Conservation (phyloP, 2,888 invertebrate species). For the Malacosoma neustria region DNA sequence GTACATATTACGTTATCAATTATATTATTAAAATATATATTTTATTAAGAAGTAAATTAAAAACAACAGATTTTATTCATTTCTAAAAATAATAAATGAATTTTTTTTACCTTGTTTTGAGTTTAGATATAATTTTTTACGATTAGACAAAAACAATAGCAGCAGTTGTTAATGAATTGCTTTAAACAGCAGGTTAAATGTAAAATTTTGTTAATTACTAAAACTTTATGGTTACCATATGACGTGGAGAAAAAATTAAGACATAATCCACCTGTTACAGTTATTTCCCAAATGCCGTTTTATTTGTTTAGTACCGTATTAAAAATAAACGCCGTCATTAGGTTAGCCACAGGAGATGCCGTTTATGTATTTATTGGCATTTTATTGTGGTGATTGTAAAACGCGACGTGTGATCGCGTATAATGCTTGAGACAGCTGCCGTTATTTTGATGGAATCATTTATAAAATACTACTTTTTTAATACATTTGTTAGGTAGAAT, state of each 20-base stretch:
- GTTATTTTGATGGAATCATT: slow-evolving; percentile 12
- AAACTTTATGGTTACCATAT: slow-evolving; percentile 34
- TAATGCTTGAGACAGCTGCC: slow-evolving; percentile 40
- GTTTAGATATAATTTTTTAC: background rate
- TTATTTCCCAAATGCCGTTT: slow-evolving; percentile 30
- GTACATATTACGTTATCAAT: too few relatives aligned
- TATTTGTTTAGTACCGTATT: slow-evolving; percentile 57
- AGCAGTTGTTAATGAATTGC: slow-evolving; percentile 20
- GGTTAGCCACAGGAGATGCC: slow-evolving; percentile 63
- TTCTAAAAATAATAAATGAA: too few relatives aligned
- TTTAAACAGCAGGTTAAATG: slow-evolving; percentile 54
- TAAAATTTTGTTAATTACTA: slow-evolving; percentile 55
- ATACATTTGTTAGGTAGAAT: too few relatives aligned
- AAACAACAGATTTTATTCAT: too few relatives aligned
- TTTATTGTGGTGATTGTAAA: slow-evolving; percentile 47
- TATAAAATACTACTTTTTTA: too few relatives aligned
- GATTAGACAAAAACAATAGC: slow-evolving; percentile 10
- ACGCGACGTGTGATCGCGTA: slow-evolving; percentile 25
- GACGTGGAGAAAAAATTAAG: slow-evolving; percentile 33
- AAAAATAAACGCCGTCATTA: slow-evolving; percentile 54
- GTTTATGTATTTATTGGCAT: slow-evolving; percentile 57
- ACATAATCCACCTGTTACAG: slow-evolving; percentile 53
- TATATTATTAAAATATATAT: too few relatives aligned
- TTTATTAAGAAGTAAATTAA: too few relatives aligned
- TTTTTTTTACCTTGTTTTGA: too few relatives aligned